Evolutionary conservation across 2,797 vertebrate species (phyloP).

Genomic region (Anguilla obscura): DNA sequence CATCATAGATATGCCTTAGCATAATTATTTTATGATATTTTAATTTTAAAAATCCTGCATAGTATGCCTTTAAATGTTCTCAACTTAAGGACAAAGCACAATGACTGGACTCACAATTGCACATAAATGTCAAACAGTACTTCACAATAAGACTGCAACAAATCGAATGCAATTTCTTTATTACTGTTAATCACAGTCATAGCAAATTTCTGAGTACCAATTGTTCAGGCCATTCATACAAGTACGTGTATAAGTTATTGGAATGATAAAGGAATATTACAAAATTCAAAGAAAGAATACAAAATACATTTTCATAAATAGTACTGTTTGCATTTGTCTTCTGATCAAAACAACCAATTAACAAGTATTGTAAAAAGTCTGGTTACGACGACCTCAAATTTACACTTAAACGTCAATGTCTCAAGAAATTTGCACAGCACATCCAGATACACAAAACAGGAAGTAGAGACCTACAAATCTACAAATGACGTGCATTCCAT

Average conservation of each 20-base stretch:
- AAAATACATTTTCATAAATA: constrained; percentile 68
- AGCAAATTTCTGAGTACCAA: constrained; percentile 60
- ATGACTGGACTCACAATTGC: not conserved
- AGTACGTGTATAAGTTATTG: constrained; percentile 41
- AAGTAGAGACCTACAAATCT: constrained; percentile 49
- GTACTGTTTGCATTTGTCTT: constrained; percentile 49
- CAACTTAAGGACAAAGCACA: not conserved
- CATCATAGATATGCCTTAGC: no score
- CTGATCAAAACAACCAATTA: constrained; percentile 52
- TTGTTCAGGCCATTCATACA: constrained; percentile 27
- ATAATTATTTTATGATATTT: no score
- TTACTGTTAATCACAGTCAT: constrained; percentile 45
- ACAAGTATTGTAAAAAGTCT: constrained; percentile 63
- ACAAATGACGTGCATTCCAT: constrained; percentile 57
- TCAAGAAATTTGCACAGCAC: constrained; percentile 52
- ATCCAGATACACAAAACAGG: constrained; percentile 52
- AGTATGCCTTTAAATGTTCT: not conserved
- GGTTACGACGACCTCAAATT: constrained; percentile 44
- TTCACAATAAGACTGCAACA: constrained; percentile 1
- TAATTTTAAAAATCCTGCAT: no score
- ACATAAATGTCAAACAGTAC: not conserved
- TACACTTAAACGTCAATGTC: constrained; percentile 53
- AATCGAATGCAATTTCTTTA: constrained; percentile 55
- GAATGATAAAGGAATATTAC: constrained; percentile 61
- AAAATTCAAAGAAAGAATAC: constrained; percentile 70